Evolutionary conservation across 1,140 invertebrate species (phyloP).

Genomic region (Cylas formicarius): DNA sequence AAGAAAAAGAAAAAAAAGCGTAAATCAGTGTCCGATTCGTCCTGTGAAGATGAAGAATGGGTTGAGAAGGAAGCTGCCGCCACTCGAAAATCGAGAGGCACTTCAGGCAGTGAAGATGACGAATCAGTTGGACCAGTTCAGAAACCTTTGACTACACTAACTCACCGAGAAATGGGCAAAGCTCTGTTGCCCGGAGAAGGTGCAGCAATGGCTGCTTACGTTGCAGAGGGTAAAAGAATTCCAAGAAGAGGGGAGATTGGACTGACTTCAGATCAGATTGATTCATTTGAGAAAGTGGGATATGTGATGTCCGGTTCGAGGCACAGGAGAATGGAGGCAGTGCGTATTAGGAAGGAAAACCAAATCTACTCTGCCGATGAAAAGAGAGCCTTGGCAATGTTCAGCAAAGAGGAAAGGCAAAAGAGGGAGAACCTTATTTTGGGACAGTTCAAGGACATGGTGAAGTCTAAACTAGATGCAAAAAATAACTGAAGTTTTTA

Average conservation of each 20-base stretch:
- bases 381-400: constrained; percentile 94
- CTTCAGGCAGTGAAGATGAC: constrained; percentile 45
- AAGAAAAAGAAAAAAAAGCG: constrained; percentile 42
- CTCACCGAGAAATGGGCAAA: constrained; percentile 77
- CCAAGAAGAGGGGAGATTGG: constrained; percentile 98
- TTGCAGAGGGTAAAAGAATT: constrained; percentile 97
- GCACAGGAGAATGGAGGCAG: constrained; percentile 99
- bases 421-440: constrained; percentile 95
- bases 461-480: constrained; percentile 59
- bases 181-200: constrained; percentile 91
- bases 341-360: constrained; percentile 98
- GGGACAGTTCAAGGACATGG: constrained; percentile 90
- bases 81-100: constrained; percentile 22
- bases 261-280: constrained; percentile 92
- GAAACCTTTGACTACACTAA: constrained; percentile 63
- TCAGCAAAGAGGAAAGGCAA: constrained; percentile 94
- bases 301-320: constrained; percentile 98
- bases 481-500: constrained; percentile 37
- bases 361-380: constrained; percentile 99
- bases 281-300: constrained; percentile 87
- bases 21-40: constrained; percentile 5
- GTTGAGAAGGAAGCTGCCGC: constrained; percentile 56
- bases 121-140: constrained; percentile 61
- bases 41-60: constrained; percentile 52
- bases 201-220: constrained; percentile 96